These are phyloP conservation scores for Megaceryle maxima DNA, from an alignment of 2,113 vertebrate genomes.

Conservation along the genomic window DNA sequence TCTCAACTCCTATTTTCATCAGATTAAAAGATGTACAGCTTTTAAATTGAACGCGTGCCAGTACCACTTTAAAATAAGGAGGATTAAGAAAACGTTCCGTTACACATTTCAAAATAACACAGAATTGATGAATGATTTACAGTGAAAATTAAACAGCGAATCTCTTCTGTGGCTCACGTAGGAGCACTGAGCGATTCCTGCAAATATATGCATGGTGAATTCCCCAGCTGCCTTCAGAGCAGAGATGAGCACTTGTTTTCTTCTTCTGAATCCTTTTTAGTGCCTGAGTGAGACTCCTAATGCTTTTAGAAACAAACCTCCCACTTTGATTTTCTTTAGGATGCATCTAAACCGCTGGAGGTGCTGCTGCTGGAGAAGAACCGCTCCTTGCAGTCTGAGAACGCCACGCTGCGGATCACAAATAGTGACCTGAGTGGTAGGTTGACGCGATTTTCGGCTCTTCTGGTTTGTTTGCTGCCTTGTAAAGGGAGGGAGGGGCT, in stretches of 20 bases:
- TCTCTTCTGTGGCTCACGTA: not conserved
- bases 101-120: not conserved
- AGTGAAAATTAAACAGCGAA: not conserved
- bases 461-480: slow-evolving; percentile 32
- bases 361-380: slow-evolving; percentile 96
- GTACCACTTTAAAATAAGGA: slow-evolving; percentile 3
- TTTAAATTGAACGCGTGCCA: not conserved
- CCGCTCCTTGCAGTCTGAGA: slow-evolving; percentile 94
- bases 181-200: not conserved
- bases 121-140: slow-evolving; percentile 10
- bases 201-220: not conserved
- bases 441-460: slow-evolving; percentile 53
- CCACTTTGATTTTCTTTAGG: slow-evolving; percentile 74
- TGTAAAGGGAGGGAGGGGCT: slow-evolving; percentile 35
- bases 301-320: slow-evolving; percentile 11
- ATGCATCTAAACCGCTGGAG: slow-evolving; percentile 92
- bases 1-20: slow-evolving; percentile 7
- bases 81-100: not conserved
- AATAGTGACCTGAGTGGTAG: slow-evolving; percentile 97
- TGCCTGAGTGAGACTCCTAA: not conserved
- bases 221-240: not conserved
- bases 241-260: not conserved
- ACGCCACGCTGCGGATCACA: slow-evolving; percentile 89
- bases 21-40: slow-evolving; percentile 6
- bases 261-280: not conserved